These are phyloP conservation scores for Spialia ferax DNA, from an alignment of 2,888 invertebrate genomes.

Conservation along the genomic window DNA sequence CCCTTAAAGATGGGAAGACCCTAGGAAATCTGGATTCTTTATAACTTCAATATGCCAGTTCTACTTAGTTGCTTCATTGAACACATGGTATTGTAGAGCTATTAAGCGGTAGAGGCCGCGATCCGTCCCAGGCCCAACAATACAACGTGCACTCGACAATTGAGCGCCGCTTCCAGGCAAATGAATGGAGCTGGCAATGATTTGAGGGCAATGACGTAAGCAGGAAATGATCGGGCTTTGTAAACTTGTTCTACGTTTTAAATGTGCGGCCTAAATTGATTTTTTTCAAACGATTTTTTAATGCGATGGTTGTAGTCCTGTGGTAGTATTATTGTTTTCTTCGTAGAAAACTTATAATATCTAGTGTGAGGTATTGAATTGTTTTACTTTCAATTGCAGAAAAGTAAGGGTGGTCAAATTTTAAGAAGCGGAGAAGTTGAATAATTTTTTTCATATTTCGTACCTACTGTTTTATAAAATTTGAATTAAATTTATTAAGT, in stretches of 20 bases:
- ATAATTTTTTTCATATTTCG: no score
- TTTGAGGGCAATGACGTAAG: slow-evolving; percentile 30
- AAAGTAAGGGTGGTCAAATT: no score
- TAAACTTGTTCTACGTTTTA: slow-evolving; percentile 2
- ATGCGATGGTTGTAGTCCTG: not conserved
- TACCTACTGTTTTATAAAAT: no score
- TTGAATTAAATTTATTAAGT: no score
- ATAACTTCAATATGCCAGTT: slow-evolving; percentile 2
- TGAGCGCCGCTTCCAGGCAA: slow-evolving; percentile 38
- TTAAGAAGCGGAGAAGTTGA: no score
- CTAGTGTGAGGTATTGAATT: no score
- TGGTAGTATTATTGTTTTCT: not conserved
- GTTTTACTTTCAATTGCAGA: no score
- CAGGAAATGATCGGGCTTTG: slow-evolving; percentile 25
- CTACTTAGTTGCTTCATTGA: slow-evolving; percentile 9
- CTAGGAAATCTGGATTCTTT: not conserved
- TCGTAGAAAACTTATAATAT: not conserved
- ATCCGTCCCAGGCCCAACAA: slow-evolving; percentile 53
- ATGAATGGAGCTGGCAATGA: slow-evolving; percentile 46
- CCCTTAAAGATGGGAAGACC: no score
- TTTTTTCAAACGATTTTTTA: not conserved
- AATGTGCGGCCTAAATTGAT: not conserved
- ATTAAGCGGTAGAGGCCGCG: slow-evolving; percentile 48
- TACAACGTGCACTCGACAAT: slow-evolving; percentile 49
- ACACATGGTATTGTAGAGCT: slow-evolving; percentile 43